These are phyloP conservation scores for Chrysotoxum bicinctum DNA, from an alignment of 2,888 invertebrate genomes.

Conservation along the genomic window DNA sequence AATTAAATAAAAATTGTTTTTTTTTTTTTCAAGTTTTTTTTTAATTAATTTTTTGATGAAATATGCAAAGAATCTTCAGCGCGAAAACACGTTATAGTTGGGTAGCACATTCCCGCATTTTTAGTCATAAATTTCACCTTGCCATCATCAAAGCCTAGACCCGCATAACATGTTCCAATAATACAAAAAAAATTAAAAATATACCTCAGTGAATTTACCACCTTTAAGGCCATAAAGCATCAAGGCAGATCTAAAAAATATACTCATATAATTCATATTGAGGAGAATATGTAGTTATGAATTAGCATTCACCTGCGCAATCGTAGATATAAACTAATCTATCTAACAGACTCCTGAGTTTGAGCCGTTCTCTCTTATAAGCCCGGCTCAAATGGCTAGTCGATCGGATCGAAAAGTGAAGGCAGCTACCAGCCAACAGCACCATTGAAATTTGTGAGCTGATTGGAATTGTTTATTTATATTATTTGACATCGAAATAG, in stretches of 20 bases:
- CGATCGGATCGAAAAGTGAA: slow-evolving; percentile 63
- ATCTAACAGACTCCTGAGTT: neutral
- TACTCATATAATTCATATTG: slow-evolving; percentile 24
- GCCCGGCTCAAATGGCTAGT: slow-evolving; percentile 29
- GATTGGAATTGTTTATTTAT: slow-evolving; percentile 71
- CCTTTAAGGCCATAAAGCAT: slow-evolving; percentile 20
- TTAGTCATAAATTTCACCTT: slow-evolving; percentile 15
- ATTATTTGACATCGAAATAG: slow-evolving; percentile 70
- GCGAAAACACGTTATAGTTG: neutral
- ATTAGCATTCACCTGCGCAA: slow-evolving; percentile 64
- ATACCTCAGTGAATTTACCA: neutral
- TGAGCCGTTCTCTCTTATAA: neutral
- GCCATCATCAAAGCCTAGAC: slow-evolving; percentile 15
- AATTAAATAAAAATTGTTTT: neutral
- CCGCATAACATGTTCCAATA: slow-evolving; percentile 14
- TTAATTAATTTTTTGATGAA: no score
- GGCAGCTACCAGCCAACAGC: slow-evolving; percentile 40
- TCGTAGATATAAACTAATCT: neutral
- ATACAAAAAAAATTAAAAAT: neutral
- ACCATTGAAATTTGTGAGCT: slow-evolving; percentile 65
- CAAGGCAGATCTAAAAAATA: neutral
- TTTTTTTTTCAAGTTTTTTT: neutral
- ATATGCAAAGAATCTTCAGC: slow-evolving; percentile 22
- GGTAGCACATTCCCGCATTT: slow-evolving; percentile 14
- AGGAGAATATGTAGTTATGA: slow-evolving; percentile 45